Conservation (phyloP, 2,113 vertebrate species). For the Aegotheles bennettii region DNA sequence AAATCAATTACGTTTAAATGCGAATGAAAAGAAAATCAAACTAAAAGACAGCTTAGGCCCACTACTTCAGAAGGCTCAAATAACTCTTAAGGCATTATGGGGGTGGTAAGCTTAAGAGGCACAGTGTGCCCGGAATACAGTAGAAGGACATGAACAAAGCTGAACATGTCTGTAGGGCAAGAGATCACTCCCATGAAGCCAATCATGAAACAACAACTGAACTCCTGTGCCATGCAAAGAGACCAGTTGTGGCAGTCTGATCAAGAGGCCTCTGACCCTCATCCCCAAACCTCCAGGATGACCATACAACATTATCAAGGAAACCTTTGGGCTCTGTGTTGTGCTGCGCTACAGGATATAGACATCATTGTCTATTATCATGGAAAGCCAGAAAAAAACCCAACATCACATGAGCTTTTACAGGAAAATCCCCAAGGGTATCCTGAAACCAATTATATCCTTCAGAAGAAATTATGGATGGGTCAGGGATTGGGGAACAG, state of each 20-base stretch:
- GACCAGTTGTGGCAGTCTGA: rapidly evolving
- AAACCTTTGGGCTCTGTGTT: not conserved
- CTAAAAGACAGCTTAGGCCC: not conserved
- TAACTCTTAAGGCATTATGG: not conserved
- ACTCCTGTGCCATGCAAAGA: not conserved
- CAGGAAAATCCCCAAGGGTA: not conserved
- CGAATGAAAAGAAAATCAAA: not conserved
- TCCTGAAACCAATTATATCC: not conserved
- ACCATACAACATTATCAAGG: not conserved
- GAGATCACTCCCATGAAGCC: not conserved
- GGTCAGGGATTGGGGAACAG: not conserved
- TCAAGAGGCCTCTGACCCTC: rapidly evolving
- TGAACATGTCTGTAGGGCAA: not conserved
- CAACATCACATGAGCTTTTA: not conserved
- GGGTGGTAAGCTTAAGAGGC: not conserved
- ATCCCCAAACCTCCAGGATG: not conserved
- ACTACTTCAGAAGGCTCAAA: not conserved
- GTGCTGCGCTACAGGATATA: not conserved
- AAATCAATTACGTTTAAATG: not conserved
- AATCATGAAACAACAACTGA: not conserved
- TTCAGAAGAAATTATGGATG: not conserved
- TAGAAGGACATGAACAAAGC: not conserved
- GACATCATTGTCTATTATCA: not conserved
- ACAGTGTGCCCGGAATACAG: rapidly evolving
- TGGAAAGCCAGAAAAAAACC: not conserved